phyloP scores from a whole-genome alignment of 2,113 vertebrate species.

The Suricata suricatta region DNA sequence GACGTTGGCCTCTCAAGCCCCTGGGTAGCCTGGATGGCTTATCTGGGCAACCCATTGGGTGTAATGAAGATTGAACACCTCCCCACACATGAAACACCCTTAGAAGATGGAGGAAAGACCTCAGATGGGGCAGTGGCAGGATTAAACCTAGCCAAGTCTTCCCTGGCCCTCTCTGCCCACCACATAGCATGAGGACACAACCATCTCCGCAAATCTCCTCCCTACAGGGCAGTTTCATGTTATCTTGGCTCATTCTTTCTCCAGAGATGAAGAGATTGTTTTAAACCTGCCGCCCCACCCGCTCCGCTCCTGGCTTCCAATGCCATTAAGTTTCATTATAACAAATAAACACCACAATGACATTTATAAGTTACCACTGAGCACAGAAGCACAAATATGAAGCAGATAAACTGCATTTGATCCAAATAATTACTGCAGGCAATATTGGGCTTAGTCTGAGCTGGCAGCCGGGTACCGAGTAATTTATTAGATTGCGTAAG shows the following conservation, averaged over 20 bases:
- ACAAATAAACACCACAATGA: slow-evolving; percentile 88
- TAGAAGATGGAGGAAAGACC: slow-evolving; percentile 45
- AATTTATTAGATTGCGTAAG: slow-evolving; percentile 86
- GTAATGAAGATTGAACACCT: not conserved
- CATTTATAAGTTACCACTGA: slow-evolving; percentile 90
- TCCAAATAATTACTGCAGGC: slow-evolving; percentile 90
- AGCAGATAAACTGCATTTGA: slow-evolving; percentile 89
- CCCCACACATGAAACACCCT: not conserved
- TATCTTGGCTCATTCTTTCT: slow-evolving; percentile 82
- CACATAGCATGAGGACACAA: slow-evolving; percentile 58
- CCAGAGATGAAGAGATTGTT: slow-evolving; percentile 85
- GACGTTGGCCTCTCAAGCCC: not conserved
- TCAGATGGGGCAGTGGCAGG: slow-evolving; percentile 30
- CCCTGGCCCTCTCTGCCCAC: slow-evolving; percentile 69
- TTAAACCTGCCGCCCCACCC: slow-evolving; percentile 83
- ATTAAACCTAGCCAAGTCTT: slow-evolving; percentile 54
- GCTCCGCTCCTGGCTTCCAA: slow-evolving; percentile 83
- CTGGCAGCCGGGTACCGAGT: slow-evolving; percentile 84
- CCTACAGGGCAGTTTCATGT: slow-evolving; percentile 81
- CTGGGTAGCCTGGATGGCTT: not conserved
- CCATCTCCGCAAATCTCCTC: slow-evolving; percentile 76
- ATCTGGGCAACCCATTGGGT: not conserved
- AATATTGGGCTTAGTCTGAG: slow-evolving; percentile 86
- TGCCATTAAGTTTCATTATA: slow-evolving; percentile 89
- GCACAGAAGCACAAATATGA: slow-evolving; percentile 88